Evolutionary conservation across 1,140 invertebrate species (phyloP).

Genomic region (Penaeus indicus): DNA sequence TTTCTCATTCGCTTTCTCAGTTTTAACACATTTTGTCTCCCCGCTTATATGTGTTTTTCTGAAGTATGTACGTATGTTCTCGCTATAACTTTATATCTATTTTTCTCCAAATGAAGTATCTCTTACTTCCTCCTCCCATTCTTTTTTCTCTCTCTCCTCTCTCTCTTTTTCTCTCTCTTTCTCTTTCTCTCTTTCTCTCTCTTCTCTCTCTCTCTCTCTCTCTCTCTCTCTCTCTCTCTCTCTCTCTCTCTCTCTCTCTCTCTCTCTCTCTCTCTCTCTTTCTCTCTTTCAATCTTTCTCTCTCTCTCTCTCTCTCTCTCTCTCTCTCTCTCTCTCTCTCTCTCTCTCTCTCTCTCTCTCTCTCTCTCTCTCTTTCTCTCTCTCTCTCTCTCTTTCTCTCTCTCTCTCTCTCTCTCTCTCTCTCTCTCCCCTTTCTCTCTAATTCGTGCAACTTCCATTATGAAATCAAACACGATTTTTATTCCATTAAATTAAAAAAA

Average conservation of each 20-base stretch:
- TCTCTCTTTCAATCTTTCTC: not conserved
- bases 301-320: not conserved
- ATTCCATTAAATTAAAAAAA: too few species aligned
- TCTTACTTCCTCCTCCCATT: not conserved
- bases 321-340: not conserved
- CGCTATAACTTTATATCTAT: too few species aligned
- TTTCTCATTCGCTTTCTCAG: not conserved
- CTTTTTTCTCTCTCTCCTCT: not conserved
- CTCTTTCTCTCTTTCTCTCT: not conserved
- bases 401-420: too few species aligned
- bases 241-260: not conserved
- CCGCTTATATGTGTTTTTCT: not conserved
- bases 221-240: not conserved
- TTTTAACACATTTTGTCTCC: not conserved
- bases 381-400: too few species aligned
- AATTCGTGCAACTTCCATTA: too few species aligned
- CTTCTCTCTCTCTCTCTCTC: not conserved
- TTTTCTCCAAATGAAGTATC: not conserved
- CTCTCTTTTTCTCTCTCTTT: not conserved
- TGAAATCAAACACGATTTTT: too few species aligned
- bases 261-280: not conserved
- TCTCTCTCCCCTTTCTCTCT: too few species aligned
- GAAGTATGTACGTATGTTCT: too few species aligned
- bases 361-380: too few species aligned
- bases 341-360: too few species aligned